Base-by-base conservation (phyloP, 2,888 invertebrate species). In the Hypomecis atomaria region DNA sequence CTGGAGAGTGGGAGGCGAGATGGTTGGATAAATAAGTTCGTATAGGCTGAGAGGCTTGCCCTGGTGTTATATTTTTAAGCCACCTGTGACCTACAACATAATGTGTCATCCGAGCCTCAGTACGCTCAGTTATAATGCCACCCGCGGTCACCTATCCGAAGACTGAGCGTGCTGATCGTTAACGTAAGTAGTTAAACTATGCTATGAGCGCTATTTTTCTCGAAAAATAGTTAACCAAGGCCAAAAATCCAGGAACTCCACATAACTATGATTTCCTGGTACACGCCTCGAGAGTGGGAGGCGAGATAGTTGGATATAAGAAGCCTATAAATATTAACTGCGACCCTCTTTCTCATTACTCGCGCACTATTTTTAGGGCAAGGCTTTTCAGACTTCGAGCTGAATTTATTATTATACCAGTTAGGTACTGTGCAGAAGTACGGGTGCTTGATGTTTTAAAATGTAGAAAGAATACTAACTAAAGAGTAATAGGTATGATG, bases 341-440 rank as follows among this genome's bases (percentile, higher is more conserved):
- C 54, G 36, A 50, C 61, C 62, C 62, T 65, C 62, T 66, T 58
- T 59, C 54, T 66, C 62, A 69, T 69, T 71, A 62, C 63, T 37
- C 62, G 50, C 67, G 59, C 59, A 69, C 70, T 71, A 68, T 71
- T 67, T 71, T 67, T 57, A 67, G 62, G 62, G 56, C 61, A 62
- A 65, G 62, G 65, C 67, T 70, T 66, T 67, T 61, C 58, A 66
- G 63, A 59, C 66, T 64, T 62, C 57, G 67, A 67, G 62, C 62
- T 65, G 62, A 71, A 71, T 70, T 70, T 74, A 73, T 70, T 72
- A 66, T 67, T 66, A 65, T 61, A 62, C 9, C 13, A n/a, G 42
- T 38, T 6, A n/a, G n/a, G n/a, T n/a, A 38, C 4, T 49, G 11
- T 10, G 2, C n/a, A 38, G 11, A 23, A n/a, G 48, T 48, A 48